phyloP scores from a whole-genome alignment of 2,113 vertebrate genomes.

The Peromyscus maniculatus region DNA sequence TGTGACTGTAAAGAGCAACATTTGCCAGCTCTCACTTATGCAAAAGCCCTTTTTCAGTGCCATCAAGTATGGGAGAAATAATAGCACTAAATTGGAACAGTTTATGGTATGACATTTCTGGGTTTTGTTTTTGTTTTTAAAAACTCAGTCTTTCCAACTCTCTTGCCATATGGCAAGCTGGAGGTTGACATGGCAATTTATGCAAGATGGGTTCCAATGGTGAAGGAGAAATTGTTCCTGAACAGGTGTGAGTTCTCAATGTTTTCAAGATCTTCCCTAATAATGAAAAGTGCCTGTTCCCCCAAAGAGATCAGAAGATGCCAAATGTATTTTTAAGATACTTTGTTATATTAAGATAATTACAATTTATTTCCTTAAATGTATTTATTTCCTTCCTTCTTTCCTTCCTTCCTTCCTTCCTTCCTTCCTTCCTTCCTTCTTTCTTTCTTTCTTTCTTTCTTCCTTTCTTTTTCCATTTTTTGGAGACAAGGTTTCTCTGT shows the following conservation, averaged over 20 bases:
- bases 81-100: background rate
- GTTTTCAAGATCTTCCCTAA: background rate
- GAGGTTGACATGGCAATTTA: background rate
- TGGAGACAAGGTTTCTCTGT: background rate
- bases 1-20: background rate
- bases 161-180: background rate
- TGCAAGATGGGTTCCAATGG: background rate
- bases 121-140: background rate
- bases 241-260: background rate
- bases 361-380: slow-evolving; percentile 52
- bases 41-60: background rate
- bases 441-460: background rate
- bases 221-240: background rate
- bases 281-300: background rate
- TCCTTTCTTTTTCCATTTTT: background rate
- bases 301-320: background rate
- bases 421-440: too few relatives aligned
- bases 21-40: background rate
- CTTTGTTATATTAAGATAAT: background rate
- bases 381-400: background rate
- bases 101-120: background rate
- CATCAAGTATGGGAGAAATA: background rate
- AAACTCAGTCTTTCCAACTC: background rate
- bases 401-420: too few relatives aligned
- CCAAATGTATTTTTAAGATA: slow-evolving; percentile 31